Percentiles rank a stretch among this genome's conserved stretches.
Evolutionary conservation across 2,113 vertebrate species (phyloP).

Genomic region (Ondatra zibethicus): DNA sequence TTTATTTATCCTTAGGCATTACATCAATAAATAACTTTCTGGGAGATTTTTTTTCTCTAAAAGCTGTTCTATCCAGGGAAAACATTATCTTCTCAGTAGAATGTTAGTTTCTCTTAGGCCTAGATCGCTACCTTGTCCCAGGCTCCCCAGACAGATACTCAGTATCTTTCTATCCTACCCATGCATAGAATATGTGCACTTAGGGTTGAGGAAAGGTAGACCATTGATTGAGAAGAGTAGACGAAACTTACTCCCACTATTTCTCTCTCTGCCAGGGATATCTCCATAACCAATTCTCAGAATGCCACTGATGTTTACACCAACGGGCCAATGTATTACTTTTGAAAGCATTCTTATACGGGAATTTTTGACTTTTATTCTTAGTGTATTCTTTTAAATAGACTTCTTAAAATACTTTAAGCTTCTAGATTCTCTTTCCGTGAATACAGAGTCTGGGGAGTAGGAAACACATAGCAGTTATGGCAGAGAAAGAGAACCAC

Average conservation of each 20-base stretch:
- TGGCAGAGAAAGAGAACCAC: neutral
- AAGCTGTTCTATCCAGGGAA: constrained; percentile 41
- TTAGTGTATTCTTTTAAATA: neutral
- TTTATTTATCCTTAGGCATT: constrained; percentile 41
- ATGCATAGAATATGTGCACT: neutral
- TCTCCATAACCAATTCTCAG: neutral
- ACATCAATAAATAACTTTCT: neutral
- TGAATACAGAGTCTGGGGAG: neutral
- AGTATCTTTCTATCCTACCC: neutral
- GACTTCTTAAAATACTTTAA: constrained; percentile 19
- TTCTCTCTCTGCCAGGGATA: neutral
- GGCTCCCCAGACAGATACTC: neutral
- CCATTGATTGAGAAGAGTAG: neutral
- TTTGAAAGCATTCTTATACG: constrained; percentile 30
- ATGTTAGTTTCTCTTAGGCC: neutral
- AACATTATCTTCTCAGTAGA: constrained; percentile 26
- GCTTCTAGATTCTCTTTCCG: neutral
- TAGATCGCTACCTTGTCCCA: neutral
- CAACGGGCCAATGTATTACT: neutral
- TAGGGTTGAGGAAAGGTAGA: neutral
- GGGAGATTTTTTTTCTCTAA: neutral
- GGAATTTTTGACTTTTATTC: constrained; percentile 12
- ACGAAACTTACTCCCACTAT: neutral
- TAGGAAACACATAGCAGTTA: neutral
- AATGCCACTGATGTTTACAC: neutral